Percentiles rank a stretch among this genome's conserved stretches.
Conservation (phyloP, 1,140 invertebrate species). For the Meloidogyne floridensis region DNA sequence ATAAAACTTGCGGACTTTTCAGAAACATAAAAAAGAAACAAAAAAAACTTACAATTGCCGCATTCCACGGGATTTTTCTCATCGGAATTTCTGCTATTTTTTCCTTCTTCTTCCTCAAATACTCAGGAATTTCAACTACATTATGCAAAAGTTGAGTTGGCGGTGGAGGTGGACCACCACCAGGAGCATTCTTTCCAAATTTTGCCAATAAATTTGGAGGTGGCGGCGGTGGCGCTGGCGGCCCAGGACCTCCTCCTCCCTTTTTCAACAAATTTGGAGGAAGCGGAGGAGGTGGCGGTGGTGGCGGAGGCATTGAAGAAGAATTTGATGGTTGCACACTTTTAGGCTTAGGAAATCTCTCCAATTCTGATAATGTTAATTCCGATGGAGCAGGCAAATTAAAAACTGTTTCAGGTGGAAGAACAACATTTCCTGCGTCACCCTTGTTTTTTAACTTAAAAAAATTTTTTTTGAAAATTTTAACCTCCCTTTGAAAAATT, state of each 20-base stretch:
- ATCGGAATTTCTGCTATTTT: conserved; percentile 42
- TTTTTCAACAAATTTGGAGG: conserved; percentile 3
- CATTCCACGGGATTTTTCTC: conserved; percentile 48
- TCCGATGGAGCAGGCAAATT: conserved; percentile 37
- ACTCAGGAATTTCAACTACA: conserved; percentile 40
- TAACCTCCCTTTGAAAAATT: conserved; percentile 17
- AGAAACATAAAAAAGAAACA: too few species aligned
- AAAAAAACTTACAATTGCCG: conserved; percentile 35
- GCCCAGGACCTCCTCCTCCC: not conserved
- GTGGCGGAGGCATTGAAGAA: conserved; percentile 41
- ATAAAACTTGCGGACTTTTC: too few species aligned
- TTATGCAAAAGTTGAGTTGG: conserved; percentile 17
- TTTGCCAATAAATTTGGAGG: conserved; percentile 8
- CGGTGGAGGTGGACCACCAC: conserved; percentile 13
- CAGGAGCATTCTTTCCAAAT: not conserved
- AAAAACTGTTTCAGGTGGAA: conserved; percentile 35
- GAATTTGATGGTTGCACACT: conserved; percentile 4
- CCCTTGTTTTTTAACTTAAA: conserved; percentile 36
- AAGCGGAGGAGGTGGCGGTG: conserved; percentile 38
- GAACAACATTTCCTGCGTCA: not conserved
- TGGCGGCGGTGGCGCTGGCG: conserved; percentile 33
- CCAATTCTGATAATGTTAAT: conserved; percentile 14
- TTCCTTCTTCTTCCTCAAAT: conserved; percentile 33
- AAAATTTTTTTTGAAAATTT: not conserved
- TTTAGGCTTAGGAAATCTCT: conserved; percentile 6